Conservation (phyloP, 2,888 invertebrate genomes). For the Teleogryllus oceanicus region DNA sequence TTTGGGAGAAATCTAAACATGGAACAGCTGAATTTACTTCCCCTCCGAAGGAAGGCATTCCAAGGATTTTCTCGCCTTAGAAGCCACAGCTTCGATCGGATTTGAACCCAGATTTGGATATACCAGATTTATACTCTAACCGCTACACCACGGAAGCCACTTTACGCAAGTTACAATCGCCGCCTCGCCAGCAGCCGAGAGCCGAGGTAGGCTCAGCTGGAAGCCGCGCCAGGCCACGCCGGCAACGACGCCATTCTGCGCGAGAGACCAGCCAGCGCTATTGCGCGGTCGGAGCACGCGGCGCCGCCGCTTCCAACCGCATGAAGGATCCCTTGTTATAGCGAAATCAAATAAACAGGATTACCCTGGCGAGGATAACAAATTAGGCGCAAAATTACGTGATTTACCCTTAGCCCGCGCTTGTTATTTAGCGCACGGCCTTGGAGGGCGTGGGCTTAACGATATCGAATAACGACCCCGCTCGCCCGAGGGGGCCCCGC, state of each 20-base stretch:
- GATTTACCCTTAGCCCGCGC: conserved; percentile 18
- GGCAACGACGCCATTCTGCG: neutral
- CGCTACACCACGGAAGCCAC: neutral
- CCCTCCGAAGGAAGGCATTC: no score
- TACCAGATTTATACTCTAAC: no score
- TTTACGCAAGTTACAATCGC: neutral
- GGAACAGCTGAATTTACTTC: no score
- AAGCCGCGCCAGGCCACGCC: neutral
- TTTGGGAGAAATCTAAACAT: no score
- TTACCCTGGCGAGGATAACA: conserved; percentile 7
- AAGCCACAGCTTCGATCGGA: no score
- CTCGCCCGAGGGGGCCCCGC: neutral
- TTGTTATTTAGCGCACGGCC: conserved; percentile 6
- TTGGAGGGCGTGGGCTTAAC: neutral
- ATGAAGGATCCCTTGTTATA: neutral
- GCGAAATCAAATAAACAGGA: conserved; percentile 18
- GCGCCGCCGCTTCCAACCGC: neutral
- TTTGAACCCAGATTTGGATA: no score
- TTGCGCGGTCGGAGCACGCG: neutral
- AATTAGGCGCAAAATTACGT: conserved; percentile 9
- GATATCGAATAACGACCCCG: neutral
- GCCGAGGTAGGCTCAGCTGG: no score
- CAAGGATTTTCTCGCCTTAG: no score
- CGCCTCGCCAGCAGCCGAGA: neutral
- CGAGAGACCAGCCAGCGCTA: neutral